These are phyloP conservation scores for Helarctos malayanus DNA, from an alignment of 2,797 vertebrate species.

Conservation along the genomic window DNA sequence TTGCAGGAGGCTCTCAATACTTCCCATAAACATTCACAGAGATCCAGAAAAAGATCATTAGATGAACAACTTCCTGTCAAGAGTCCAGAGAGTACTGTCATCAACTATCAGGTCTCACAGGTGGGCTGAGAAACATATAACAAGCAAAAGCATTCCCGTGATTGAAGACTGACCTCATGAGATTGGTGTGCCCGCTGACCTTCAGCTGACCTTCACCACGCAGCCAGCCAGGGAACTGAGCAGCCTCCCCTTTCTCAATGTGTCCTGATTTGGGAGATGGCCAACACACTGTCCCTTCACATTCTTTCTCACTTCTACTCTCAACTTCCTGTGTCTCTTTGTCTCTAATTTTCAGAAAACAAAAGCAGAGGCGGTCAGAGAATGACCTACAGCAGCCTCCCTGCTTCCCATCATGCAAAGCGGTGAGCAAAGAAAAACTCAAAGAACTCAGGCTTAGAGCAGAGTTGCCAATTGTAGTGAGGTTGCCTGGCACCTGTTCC, in stretches of 20 bases:
- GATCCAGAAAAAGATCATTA: background rate
- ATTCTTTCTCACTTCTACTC: background rate
- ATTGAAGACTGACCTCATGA: no score
- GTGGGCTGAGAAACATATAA: background rate
- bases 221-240: background rate
- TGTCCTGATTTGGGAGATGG: background rate
- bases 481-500: accelerated
- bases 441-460: background rate
- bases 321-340: background rate
- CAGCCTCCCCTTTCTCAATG: accelerated
- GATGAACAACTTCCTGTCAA: background rate
- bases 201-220: background rate
- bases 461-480: accelerated
- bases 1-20: background rate
- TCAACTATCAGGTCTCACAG: background rate
- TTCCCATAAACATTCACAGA: background rate
- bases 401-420: background rate
- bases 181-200: accelerated
- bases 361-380: background rate
- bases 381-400: background rate
- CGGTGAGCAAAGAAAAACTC: background rate
- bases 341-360: background rate
- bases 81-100: background rate
- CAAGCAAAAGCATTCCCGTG: background rate
- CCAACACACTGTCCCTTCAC: background rate